phyloP scores from a whole-genome alignment of 2,888 invertebrate species.

The Hyalella azteca region DNA sequence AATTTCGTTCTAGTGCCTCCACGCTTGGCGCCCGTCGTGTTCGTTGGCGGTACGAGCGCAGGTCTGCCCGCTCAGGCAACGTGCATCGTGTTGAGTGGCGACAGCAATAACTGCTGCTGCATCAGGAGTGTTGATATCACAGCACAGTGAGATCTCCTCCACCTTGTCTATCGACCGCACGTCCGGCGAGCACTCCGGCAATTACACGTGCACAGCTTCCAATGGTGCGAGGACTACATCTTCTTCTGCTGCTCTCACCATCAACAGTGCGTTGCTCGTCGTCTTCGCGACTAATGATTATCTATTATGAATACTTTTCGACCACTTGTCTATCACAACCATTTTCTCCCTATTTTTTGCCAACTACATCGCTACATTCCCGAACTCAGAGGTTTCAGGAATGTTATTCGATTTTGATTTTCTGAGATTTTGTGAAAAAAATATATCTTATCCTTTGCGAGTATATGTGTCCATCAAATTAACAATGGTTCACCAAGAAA shows the following conservation, averaged over 20 bases:
- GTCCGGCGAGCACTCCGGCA: constrained; percentile 60
- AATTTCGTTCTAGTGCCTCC: constrained; percentile 86
- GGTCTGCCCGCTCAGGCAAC: constrained; percentile 63
- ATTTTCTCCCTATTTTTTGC: no score
- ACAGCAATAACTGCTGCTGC: constrained; percentile 62
- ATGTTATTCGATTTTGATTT: no score
- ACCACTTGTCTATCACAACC: no score
- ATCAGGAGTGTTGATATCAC: constrained; percentile 59
- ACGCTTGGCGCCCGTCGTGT: constrained; percentile 22
- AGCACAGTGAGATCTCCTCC: constrained; percentile 61
- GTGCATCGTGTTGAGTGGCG: constrained; percentile 64
- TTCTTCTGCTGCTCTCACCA: constrained; percentile 62
- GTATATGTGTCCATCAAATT: no score
- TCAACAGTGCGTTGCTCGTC: constrained; percentile 62
- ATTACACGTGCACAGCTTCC: constrained; percentile 62
- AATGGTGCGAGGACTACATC: constrained; percentile 60
- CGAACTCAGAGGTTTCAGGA: no score
- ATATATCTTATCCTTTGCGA: no score
- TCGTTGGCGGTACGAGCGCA: constrained; percentile 60
- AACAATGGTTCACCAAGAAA: no score
- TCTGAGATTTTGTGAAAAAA: no score
- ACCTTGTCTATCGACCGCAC: constrained; percentile 61
- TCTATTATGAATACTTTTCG: no score
- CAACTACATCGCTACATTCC: no score
- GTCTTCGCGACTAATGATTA: no score